Percentiles rank a stretch among this genome's conserved stretches.
Evolutionary conservation across 2,113 vertebrate genomes (phyloP).

Genomic region (Apodemus speciosus): DNA sequence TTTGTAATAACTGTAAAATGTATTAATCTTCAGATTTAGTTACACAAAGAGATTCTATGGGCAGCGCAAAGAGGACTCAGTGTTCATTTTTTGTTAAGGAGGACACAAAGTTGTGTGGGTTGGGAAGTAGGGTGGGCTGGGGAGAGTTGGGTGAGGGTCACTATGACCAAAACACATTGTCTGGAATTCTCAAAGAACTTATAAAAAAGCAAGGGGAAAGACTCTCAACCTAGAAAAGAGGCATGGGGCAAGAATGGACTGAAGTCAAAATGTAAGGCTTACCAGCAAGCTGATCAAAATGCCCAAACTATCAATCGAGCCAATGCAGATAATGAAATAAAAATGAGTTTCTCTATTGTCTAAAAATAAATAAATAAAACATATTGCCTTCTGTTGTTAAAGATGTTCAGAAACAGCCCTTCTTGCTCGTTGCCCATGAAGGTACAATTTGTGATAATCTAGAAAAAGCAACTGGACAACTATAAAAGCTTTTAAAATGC

Average conservation of each 20-base stretch:
- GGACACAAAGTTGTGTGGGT: background rate
- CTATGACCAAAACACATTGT: background rate
- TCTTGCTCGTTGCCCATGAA: background rate
- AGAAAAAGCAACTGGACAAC: background rate
- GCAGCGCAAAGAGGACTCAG: background rate
- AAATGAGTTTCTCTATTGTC: background rate
- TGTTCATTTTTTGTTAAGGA: background rate
- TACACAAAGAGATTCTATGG: background rate
- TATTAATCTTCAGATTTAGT: conserved; percentile 9
- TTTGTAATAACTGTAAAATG: conserved; percentile 5
- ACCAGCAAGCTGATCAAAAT: background rate
- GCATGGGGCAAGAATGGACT: background rate
- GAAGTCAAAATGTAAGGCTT: conserved; percentile 9
- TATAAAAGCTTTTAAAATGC: background rate
- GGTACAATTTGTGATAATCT: background rate
- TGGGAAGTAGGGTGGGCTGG: background rate
- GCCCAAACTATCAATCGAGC: background rate
- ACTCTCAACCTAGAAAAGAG: background rate
- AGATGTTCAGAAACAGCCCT: background rate
- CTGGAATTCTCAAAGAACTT: background rate
- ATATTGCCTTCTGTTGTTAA: background rate
- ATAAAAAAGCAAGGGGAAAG: background rate
- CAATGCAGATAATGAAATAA: background rate
- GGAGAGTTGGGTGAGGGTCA: background rate
- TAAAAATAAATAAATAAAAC: conserved; percentile 23